Evolutionary conservation across 2,797 vertebrate genomes (phyloP), one percentile per base, ranked within the genome.

Genomic region (Accipiter badius): DNA sequence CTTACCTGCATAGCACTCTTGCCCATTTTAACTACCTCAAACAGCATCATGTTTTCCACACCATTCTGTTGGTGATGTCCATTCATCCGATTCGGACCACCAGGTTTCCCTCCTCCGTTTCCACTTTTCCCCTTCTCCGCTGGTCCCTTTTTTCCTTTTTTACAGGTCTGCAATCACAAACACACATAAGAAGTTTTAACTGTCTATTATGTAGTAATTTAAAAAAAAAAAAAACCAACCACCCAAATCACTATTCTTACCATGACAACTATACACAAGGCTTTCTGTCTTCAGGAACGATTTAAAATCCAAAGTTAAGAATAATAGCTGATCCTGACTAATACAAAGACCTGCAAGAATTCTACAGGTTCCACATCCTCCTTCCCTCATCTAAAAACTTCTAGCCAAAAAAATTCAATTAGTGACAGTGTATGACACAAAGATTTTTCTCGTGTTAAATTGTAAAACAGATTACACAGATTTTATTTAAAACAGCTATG

Each of bases 1-100:
- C 89, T 97, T 98, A 99, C 99, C 99, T 99, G 99, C 99, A 99
- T 99, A 98, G 99, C 99, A 98, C 99, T 99, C 98, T 99, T 99
- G 97, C 99, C 99, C 98, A 99, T 98, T 98, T 99, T 99, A 72
- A 99, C 99, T 94, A 99, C 99, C 97, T 99, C 99, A 98, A 99
- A 99, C 95, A 99, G 98, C 99, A 99, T 99, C 98, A 99, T 99
- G 98, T 99, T 99, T 98, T 99, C 99, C 98, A 99, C 99, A 98
- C 99, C 99, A 98, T 99, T 99, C 98, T 99, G 99, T 96, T 99
- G 99, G 95, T 99, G 99, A 98, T 99, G 99, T 96, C 99, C 99
- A 98, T 99, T 99, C 98, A 99, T 98, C 98, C 99, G 99, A 95
- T 98, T 98, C 13, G 98, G 98, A 93, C 98, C 98, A 94, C 98